These are phyloP conservation scores for Sylvilagus bachmani DNA, from an alignment of 2,113 vertebrate genomes.

Conservation along the genomic window DNA sequence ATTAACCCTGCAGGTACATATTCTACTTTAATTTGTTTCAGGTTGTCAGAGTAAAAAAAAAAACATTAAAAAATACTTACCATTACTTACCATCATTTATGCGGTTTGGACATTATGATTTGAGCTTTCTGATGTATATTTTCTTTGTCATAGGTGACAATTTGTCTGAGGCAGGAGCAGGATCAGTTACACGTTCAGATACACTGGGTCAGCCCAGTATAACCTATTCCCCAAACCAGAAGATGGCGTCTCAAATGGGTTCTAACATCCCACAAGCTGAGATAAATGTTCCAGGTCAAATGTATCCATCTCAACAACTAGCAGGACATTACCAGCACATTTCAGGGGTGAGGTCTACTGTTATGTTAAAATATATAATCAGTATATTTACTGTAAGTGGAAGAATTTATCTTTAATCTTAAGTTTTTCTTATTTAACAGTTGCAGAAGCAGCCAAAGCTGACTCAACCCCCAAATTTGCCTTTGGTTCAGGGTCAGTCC, in stretches of 20 bases:
- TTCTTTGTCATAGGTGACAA: slow-evolving; percentile 80
- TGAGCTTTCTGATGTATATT: slow-evolving; percentile 53
- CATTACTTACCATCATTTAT: slow-evolving; percentile 52
- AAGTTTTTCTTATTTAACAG: slow-evolving; percentile 66
- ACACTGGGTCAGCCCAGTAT: slow-evolving; percentile 78
- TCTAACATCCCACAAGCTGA: slow-evolving; percentile 86
- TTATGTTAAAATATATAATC: slow-evolving; percentile 56
- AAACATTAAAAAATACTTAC: slow-evolving; percentile 20
- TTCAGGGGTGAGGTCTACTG: slow-evolving; percentile 86
- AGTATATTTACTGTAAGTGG: slow-evolving; percentile 45
- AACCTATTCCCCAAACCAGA: slow-evolving; percentile 86
- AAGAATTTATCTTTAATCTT: slow-evolving; percentile 51
- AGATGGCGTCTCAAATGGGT: slow-evolving; percentile 87
- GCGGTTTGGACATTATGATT: slow-evolving; percentile 58
- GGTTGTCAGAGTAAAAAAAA: slow-evolving; percentile 35
- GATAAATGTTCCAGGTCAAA: slow-evolving; percentile 77
- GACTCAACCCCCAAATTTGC: slow-evolving; percentile 85
- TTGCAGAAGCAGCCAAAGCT: slow-evolving; percentile 76
- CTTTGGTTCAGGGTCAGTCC: slow-evolving; percentile 86
- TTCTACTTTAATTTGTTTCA: slow-evolving; percentile 61
- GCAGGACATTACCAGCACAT: slow-evolving; percentile 86
- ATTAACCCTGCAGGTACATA: slow-evolving; percentile 15
- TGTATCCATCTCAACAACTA: slow-evolving; percentile 78
- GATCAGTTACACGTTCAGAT: slow-evolving; percentile 76
- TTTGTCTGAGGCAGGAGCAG: slow-evolving; percentile 85